These are phyloP conservation scores for Andrena camellia DNA, from an alignment of 2,888 invertebrate genomes.

Conservation along the genomic window DNA sequence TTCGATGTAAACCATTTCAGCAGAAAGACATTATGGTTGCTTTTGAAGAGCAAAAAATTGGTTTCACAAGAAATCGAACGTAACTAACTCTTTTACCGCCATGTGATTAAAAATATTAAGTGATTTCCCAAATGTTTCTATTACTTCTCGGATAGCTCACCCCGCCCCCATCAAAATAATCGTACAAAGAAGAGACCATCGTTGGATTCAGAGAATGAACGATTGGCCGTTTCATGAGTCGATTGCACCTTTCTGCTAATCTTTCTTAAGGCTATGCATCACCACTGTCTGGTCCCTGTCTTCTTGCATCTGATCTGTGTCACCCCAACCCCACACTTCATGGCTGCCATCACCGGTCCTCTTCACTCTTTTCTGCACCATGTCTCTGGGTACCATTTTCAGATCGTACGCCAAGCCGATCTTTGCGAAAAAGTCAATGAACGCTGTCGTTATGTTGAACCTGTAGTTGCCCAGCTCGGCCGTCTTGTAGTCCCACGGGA, in stretches of 20 bases:
- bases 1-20: neutral
- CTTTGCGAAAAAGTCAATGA: conserved; percentile 90
- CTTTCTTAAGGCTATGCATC: conserved; percentile 26
- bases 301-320: conserved; percentile 82
- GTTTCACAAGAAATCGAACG: conserved; percentile 11
- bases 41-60: neutral
- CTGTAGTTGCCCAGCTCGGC: conserved; percentile 90
- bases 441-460: conserved; percentile 86
- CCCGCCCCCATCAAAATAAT: conserved; percentile 26
- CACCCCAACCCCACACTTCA: conserved; percentile 90
- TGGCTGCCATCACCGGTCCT: conserved; percentile 92
- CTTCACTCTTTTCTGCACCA: conserved; percentile 89
- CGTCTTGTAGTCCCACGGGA: conserved; percentile 97
- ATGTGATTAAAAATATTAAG: conserved; percentile 32
- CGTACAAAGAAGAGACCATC: conserved; percentile 31
- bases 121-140: conserved; percentile 17
- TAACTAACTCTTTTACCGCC: conserved; percentile 23
- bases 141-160: conserved; percentile 12
- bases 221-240: neutral
- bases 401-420: conserved; percentile 95
- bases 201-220: conserved; percentile 13
- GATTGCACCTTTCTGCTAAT: conserved; percentile 15
- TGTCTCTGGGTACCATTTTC: conserved; percentile 91
- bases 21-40: neutral
- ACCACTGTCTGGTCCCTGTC: conserved; percentile 69